phyloP scores from a whole-genome alignment of 2,888 invertebrate species.

The Mythimna pallens region DNA sequence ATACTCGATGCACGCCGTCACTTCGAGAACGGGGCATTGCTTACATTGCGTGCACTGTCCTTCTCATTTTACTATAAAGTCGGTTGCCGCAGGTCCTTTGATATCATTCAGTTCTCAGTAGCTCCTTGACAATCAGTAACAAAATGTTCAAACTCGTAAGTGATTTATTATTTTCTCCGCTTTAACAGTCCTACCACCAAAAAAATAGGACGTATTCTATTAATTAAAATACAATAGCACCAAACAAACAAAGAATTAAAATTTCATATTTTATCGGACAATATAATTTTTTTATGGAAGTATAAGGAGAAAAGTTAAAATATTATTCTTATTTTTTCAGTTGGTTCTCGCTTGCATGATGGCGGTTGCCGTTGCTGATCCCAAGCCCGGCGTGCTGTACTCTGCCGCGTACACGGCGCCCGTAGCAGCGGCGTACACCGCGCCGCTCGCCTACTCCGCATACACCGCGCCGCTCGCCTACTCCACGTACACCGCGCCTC shows the following conservation, averaged over 20 bases:
- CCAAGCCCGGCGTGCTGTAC: constrained; percentile 72
- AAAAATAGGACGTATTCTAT: background rate
- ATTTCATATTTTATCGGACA: background rate
- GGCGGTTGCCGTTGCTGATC: constrained; percentile 67
- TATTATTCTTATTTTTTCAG: constrained; percentile 68
- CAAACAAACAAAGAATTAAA: background rate
- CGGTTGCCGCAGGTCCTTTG: constrained; percentile 38
- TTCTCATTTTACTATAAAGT: constrained; percentile 77
- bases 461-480: constrained; percentile 81
- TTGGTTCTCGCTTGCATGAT: constrained; percentile 79
- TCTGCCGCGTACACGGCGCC: constrained; percentile 72
- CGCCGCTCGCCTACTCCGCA: constrained; percentile 85
- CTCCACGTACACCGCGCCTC: constrained; percentile 76
- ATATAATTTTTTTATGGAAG: too few relatives aligned
- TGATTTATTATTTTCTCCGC: background rate
- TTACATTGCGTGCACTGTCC: constrained; percentile 68
- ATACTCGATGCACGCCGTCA: constrained; percentile 38
- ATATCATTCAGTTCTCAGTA: constrained; percentile 73
- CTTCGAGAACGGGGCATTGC: constrained; percentile 26
- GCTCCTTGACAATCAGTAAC: constrained; percentile 61
- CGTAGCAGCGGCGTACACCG: constrained; percentile 73
- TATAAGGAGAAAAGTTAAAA: background rate
- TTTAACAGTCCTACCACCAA: too few relatives aligned
- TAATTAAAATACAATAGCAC: background rate
- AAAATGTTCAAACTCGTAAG: constrained; percentile 75